Base-by-base conservation (phyloP, 2,888 invertebrate species). In the Troides helena region DNA sequence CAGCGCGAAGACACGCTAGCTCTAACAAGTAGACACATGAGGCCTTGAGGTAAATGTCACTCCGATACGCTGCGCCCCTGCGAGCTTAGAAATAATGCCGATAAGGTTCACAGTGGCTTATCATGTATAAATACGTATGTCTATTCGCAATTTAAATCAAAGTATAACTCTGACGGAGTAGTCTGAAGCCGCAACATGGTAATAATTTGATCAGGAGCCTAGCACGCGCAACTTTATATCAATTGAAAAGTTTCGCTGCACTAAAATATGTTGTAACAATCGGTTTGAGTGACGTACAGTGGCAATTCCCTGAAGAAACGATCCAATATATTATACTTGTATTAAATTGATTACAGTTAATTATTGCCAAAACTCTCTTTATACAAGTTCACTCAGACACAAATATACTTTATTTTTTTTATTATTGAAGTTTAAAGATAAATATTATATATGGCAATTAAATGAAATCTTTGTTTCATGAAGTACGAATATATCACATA, bases 121-220 rank as follows among this genome's bases (percentile, higher is more conserved):
- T 68, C 69, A 72, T 25, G 59, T 58, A 66, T 68, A 62, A 68
- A 66, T 65, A 77, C 71, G 75, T 85, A 80, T 23, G 81, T 76
- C 82, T 76, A 77, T 87, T 81, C 77, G 77, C 69, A 71, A 72
- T 74, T 76, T 75, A 72, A 70, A 71, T 69, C 69, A 64, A 73
- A 65, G 75, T 76, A 74, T 72, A 78, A 83, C 83, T 85, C 78
- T 80, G 82, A 82, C 82, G 80, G 78, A 77, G 79, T 80, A 84
- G 84, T 80, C 82, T 68, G 81, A 77, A 80, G 80, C 88, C 86
- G 85, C 88, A 88, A 88, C 88, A 87, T 84, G 85, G 87, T 85
- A 88, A 90, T 92, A 91, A 92, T 91, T 92, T 89, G 90, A 92
- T 91, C 89, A 91, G 82, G 83, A 84, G 83, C 86, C 83, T 82